These are phyloP conservation scores for Myzus persicae DNA, from an alignment of 1,140 invertebrate genomes.

Conservation along the genomic window DNA sequence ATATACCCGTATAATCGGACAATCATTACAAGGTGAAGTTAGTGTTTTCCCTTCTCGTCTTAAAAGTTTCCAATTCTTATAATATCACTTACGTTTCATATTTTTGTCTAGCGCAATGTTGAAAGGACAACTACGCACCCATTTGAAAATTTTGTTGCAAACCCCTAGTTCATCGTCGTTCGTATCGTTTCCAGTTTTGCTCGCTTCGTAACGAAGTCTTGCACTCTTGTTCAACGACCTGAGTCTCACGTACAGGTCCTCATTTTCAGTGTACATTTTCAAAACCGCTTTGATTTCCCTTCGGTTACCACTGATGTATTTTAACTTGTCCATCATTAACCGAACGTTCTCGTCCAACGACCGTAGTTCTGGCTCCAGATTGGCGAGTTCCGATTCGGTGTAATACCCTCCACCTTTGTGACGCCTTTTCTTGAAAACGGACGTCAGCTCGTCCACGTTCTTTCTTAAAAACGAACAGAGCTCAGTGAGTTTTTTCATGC, in stretches of 20 bases:
- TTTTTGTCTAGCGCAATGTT: neutral
- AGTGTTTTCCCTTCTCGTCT: neutral
- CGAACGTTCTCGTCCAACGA: neutral
- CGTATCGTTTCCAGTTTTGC: neutral
- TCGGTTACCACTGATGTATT: neutral
- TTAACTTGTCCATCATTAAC: neutral
- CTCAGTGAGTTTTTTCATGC: neutral
- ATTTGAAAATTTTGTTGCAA: neutral
- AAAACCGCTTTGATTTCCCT: neutral
- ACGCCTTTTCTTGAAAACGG: neutral
- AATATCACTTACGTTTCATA: neutral
- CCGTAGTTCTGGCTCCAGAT: neutral
- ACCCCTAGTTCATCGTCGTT: neutral
- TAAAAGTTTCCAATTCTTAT: neutral
- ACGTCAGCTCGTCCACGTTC: neutral
- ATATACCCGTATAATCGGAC: no score
- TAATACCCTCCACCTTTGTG: neutral
- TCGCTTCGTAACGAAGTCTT: neutral
- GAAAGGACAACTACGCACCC: neutral
- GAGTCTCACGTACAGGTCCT: neutral
- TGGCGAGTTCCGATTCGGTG: neutral
- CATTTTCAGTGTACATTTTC: neutral
- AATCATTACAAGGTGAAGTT: neutral
- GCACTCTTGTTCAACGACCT: neutral
- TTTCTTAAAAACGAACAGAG: conserved; percentile 7